Percentiles rank a stretch among this genome's conserved stretches.
These are phyloP conservation scores for Argyresthia goedartella DNA, from an alignment of 2,888 invertebrate genomes.

Conservation along the genomic window DNA sequence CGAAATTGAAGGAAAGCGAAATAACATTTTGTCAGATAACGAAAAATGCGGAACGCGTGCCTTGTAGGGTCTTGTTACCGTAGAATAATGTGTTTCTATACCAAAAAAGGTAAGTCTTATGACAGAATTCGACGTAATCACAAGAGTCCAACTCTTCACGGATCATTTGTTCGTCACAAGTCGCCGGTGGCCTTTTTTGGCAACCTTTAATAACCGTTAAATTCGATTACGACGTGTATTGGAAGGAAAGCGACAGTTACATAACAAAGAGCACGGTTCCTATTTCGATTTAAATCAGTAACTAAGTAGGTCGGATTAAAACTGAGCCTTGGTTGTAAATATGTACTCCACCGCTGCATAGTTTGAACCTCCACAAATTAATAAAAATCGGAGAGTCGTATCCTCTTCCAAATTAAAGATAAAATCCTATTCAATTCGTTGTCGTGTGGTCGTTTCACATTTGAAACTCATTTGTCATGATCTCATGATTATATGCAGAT, in stretches of 20 bases:
- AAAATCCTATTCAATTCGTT: no score
- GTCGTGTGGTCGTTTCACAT: not conserved
- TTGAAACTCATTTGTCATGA: not conserved
- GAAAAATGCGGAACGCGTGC: no score
- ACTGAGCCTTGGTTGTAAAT: not conserved
- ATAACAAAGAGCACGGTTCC: conserved; percentile 14
- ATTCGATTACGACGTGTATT: conserved; percentile 55
- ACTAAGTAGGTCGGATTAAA: not conserved
- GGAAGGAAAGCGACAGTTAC: conserved; percentile 45
- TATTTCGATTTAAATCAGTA: conserved; percentile 6
- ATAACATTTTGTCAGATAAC: not conserved
- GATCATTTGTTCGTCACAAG: conserved; percentile 25
- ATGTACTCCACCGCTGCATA: no score
- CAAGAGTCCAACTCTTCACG: not conserved
- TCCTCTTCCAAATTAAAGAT: no score
- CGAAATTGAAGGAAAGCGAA: not conserved
- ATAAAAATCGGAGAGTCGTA: no score
- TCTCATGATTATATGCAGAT: no score
- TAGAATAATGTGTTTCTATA: no score
- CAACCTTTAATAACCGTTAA: conserved; percentile 49
- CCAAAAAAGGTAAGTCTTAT: no score
- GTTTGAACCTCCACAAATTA: no score
- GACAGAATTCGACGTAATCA: not conserved
- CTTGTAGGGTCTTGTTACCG: no score
- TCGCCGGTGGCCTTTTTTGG: conserved; percentile 34